Conservation (phyloP, 2,888 invertebrate species). For the Caenorhabditis sp. region DNA sequence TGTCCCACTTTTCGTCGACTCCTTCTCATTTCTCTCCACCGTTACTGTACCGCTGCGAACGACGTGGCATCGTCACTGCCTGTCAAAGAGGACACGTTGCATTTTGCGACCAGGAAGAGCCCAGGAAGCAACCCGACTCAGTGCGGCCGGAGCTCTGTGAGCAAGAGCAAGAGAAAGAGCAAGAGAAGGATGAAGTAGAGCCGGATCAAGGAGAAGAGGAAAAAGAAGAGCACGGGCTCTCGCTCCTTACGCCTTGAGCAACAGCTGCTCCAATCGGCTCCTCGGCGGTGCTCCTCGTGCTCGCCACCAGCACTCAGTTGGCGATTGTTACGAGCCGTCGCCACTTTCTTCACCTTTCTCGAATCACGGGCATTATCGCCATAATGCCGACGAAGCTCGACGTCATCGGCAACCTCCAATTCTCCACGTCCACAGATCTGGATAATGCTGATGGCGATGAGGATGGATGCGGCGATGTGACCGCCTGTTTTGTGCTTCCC, state of each 20-base stretch:
- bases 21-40: not conserved
- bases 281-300: conserved; percentile 21
- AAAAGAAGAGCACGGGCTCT: not conserved
- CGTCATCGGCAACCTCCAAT: conserved; percentile 46
- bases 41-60: not conserved
- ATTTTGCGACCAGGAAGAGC: conserved; percentile 34
- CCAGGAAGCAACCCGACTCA: conserved; percentile 37
- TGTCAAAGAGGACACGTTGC: conserved; percentile 17
- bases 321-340: conserved; percentile 2
- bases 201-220: too few relatives aligned
- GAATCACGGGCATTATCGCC: too few relatives aligned
- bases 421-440: conserved; percentile 29
- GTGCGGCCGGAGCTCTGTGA: too few relatives aligned
- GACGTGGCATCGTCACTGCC: not conserved
- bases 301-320: not conserved
- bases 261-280: conserved; percentile 1
- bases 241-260: too few relatives aligned
- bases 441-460: conserved; percentile 19
- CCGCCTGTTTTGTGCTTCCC: conserved; percentile 57
- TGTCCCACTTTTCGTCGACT: not conserved
- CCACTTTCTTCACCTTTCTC: not conserved
- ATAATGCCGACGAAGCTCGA: conserved; percentile 48
- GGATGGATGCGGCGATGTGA: conserved; percentile 49
- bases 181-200: not conserved
- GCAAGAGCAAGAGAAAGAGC: conserved; percentile 27